Conservation (phyloP, 2,888 invertebrate genomes). For the Noctuana brunneofusca region DNA sequence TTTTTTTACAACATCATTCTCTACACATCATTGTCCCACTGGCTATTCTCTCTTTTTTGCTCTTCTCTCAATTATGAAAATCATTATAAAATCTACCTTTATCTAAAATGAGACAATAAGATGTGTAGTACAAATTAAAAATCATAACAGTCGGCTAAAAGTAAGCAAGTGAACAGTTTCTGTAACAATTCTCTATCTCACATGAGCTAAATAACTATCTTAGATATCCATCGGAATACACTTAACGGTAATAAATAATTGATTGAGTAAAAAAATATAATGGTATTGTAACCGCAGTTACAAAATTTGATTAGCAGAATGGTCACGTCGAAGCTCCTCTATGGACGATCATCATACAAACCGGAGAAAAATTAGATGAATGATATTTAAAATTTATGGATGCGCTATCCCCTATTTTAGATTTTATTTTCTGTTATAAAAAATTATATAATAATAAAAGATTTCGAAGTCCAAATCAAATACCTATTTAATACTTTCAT, state of each 20-base stretch:
- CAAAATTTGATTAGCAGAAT: slow-evolving; percentile 83
- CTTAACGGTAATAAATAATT: slow-evolving; percentile 77
- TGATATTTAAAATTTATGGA: slow-evolving; percentile 44
- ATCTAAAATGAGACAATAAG: no score
- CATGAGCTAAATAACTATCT: slow-evolving; percentile 39
- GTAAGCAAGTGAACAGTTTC: slow-evolving; percentile 31
- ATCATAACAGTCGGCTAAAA: slow-evolving; percentile 7
- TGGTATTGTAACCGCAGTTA: slow-evolving; percentile 80
- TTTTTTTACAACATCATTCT: no score
- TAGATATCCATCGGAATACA: slow-evolving; percentile 56
- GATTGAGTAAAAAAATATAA: slow-evolving; percentile 67
- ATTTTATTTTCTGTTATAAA: no score
- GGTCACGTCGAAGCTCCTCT: slow-evolving; percentile 79
- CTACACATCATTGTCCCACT: no score
- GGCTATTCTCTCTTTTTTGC: no score
- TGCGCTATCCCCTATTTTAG: slow-evolving; percentile 42
- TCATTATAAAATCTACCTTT: no score
- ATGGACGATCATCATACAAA: slow-evolving; percentile 47
- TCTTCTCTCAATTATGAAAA: no score
- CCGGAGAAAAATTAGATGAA: slow-evolving; percentile 30
- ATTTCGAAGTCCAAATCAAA: no score
- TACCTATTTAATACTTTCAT: no score
- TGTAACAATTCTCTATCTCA: slow-evolving; percentile 37
- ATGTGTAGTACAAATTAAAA: slow-evolving; percentile 2
- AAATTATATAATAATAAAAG: no score